phyloP scores from a whole-genome alignment of 2,113 vertebrate species.

The Anas platyrhynchos region DNA sequence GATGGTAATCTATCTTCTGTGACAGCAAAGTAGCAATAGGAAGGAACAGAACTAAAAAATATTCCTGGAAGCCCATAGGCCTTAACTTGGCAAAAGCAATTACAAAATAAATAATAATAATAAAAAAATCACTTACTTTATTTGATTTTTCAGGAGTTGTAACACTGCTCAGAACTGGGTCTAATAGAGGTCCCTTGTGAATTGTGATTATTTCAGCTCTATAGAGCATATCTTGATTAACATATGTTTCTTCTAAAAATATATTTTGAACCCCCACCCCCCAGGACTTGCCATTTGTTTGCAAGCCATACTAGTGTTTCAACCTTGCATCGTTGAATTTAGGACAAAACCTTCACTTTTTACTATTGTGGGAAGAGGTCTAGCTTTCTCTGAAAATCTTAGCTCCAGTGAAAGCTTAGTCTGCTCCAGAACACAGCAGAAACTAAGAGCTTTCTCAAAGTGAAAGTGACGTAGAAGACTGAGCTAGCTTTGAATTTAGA shows the following conservation, averaged over 20 bases:
- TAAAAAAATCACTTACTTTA: neutral
- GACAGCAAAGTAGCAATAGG: neutral
- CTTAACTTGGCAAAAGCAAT: neutral
- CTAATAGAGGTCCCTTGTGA: conserved; percentile 54
- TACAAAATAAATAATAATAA: neutral
- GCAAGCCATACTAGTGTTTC: neutral
- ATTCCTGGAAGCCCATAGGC: neutral
- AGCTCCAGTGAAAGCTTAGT: neutral
- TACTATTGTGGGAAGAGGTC: neutral
- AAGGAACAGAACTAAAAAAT: neutral
- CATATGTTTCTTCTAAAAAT: conserved; percentile 70
- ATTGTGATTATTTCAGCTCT: conserved; percentile 38
- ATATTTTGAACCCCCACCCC: conserved; percentile 14
- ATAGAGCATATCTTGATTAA: conserved; percentile 54
- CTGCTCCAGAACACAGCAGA: neutral
- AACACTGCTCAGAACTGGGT: neutral
- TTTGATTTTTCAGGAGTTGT: conserved; percentile 5
- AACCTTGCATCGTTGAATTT: neutral
- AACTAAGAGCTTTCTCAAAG: neutral
- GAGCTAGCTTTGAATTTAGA: neutral
- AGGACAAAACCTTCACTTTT: conserved; percentile 31
- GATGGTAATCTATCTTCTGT: neutral
- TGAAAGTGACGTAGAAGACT: neutral
- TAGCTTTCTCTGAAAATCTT: neutral
- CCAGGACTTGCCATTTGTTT: conserved; percentile 28